Evolutionary conservation across 2,797 vertebrate genomes (phyloP).

Genomic region (Hydrophis major): DNA sequence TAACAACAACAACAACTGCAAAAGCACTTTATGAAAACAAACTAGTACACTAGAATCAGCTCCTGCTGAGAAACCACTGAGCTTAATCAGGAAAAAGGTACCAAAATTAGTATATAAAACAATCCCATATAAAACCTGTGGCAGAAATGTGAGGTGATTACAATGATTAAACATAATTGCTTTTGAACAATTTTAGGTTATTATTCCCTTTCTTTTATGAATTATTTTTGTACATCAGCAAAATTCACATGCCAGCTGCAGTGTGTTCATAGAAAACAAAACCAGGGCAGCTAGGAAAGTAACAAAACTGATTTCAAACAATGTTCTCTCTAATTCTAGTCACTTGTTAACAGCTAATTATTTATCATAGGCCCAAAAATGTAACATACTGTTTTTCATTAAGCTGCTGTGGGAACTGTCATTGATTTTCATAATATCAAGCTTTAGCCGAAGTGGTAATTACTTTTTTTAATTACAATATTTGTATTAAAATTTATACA

Average conservation of each 20-base stretch:
- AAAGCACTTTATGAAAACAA: neutral
- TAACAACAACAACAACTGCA: neutral
- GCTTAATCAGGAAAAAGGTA: neutral
- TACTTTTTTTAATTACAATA: neutral
- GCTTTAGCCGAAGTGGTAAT: neutral
- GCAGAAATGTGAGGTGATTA: slow-evolving; percentile 6
- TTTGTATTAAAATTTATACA: neutral
- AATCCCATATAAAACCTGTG: neutral
- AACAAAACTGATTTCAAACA: slow-evolving; percentile 4
- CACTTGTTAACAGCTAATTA: slow-evolving; percentile 31
- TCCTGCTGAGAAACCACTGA: neutral
- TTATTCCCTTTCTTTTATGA: slow-evolving; percentile 4
- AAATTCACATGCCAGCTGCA: neutral
- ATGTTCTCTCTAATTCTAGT: slow-evolving; percentile 15
- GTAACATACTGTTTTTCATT: slow-evolving; percentile 1
- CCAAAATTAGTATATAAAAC: neutral
- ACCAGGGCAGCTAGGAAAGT: neutral
- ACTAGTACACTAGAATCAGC: neutral
- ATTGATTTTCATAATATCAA: neutral
- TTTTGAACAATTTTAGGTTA: neutral
- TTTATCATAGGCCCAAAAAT: neutral
- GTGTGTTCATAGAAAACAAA: neutral
- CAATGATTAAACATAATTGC: neutral
- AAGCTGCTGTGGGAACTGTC: neutral
- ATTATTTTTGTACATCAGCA: neutral